These are phyloP conservation scores for Oryzias woworae DNA, from an alignment of 2,113 vertebrate species.

Conservation along the genomic window DNA sequence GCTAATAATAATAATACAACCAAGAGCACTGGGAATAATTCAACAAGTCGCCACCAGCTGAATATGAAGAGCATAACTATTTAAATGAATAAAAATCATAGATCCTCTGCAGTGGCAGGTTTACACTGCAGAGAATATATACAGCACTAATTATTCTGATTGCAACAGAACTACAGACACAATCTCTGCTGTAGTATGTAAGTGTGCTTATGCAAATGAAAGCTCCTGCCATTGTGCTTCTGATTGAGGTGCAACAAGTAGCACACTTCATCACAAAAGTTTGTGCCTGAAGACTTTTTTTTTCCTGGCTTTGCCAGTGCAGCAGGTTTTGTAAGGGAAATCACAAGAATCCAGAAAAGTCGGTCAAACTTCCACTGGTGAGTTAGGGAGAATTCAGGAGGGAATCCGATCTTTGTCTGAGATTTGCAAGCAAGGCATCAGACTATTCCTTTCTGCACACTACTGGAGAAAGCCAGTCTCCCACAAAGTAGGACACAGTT, in stretches of 20 bases:
- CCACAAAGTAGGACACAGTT: conserved; percentile 58
- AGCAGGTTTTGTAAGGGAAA: conserved; percentile 50
- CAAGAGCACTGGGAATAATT: conserved; percentile 47
- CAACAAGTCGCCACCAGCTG: conserved; percentile 45
- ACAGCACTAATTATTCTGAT: conserved; percentile 23
- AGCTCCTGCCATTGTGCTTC: conserved; percentile 15
- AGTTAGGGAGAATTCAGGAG: conserved; percentile 32
- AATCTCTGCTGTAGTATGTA: conserved; percentile 8
- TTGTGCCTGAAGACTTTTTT: conserved; percentile 7
- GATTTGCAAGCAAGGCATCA: conserved; percentile 54
- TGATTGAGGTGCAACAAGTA: conserved; percentile 19
- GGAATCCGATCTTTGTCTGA: conserved; percentile 34
- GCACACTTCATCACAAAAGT: conserved; percentile 24
- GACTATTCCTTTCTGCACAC: conserved; percentile 42
- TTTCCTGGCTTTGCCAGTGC: conserved; percentile 15
- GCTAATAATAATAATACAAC: conserved; percentile 60
- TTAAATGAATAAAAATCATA: conserved; percentile 33
- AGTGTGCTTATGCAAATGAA: conserved; percentile 42
- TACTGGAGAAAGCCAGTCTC: conserved; percentile 55
- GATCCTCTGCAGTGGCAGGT: conserved; percentile 31
- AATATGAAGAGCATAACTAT: conserved; percentile 43
- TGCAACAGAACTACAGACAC: conserved; percentile 13
- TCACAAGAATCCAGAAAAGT: conserved; percentile 32
- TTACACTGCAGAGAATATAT: conserved; percentile 26
- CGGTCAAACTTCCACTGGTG: conserved; percentile 30